Base-by-base conservation (phyloP, 2,113 vertebrate genomes). In the Apteryx mantelli region DNA sequence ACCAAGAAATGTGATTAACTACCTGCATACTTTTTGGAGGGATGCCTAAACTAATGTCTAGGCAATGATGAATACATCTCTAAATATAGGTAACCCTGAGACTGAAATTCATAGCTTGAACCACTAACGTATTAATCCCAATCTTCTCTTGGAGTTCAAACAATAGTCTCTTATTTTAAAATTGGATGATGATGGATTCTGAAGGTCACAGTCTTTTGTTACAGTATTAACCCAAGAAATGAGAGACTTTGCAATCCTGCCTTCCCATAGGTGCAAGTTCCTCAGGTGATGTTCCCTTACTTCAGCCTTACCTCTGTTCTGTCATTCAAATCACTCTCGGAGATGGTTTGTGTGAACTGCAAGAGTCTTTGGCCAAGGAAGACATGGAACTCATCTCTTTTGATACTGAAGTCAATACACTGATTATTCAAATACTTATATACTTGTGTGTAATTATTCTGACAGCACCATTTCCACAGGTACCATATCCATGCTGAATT, bases 401-500 rank as follows among this genome's bases (percentile, higher is more conserved):
- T 5, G 2, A 32, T 38, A 6, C 55, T 82, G 53, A 7, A 28
- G 74, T 26, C 21, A 78, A 4, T 55, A 48, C 21, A 17, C 6
- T 5, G 8, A 7, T 24, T 30, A 17, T 3, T 3, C 24, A 56
- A 46, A 82, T 4, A 64, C 9, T 58, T 32, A 58, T 34, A 10
- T 10, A 36, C 1, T 1, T 5, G 13, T 40, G 30, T 11, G 30
- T 48, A 61, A 9, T 11, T 36, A 26, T 4, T 10, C 34, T 6
- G 13, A 5, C 19, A 58, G 0, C 28, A 82, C 15, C 6, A 16
- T 34, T 34, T 18, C 4, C 17, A 19, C 24, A 58, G 12, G 28
- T 42, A 36, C 34, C 40, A 0, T 42, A 69, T 30, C 7, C 42
- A n/a, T 30, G 36, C 42, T n/a, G 36, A 78, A 18, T 25, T 48